Evolutionary conservation across 2,888 invertebrate species (phyloP).

Genomic region (Ochropleura plecta): DNA sequence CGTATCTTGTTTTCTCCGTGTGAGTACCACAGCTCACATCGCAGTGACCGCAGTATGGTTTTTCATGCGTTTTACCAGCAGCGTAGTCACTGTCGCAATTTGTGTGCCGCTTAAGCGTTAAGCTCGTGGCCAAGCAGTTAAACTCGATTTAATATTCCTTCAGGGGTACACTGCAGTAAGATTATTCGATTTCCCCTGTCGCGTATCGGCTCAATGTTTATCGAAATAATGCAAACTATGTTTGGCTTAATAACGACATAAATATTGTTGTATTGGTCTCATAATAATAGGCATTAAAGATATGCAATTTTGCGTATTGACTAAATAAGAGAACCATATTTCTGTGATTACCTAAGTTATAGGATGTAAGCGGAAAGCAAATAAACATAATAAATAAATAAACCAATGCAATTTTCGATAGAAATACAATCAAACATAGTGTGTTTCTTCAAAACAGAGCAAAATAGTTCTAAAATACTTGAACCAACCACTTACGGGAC

Average conservation of each 20-base stretch:
- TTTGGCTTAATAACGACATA: slow-evolving; percentile 37
- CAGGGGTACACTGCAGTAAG: slow-evolving; percentile 35
- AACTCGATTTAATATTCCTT: slow-evolving; percentile 59
- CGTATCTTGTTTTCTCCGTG: not conserved
- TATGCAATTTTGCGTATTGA: not conserved
- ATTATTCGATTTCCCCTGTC: slow-evolving; percentile 53
- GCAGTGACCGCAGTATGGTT: not conserved
- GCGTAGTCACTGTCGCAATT: not conserved
- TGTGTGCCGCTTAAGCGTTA: not conserved
- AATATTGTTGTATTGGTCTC: slow-evolving; percentile 11
- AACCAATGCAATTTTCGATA: not conserved
- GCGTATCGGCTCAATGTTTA: slow-evolving; percentile 29
- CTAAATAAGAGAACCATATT: not conserved
- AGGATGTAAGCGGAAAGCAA: not conserved
- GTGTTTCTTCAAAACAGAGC: not conserved
- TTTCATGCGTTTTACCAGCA: not conserved
- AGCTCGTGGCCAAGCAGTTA: not conserved
- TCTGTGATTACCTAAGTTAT: not conserved
- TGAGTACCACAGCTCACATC: not conserved
- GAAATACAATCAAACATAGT: not conserved
- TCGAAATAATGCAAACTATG: slow-evolving; percentile 35
- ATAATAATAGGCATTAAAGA: slow-evolving; percentile 3
- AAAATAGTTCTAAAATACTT: slow-evolving; percentile 15
- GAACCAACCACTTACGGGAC: slow-evolving; percentile 53
- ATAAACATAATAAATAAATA: not conserved